Percentiles rank a stretch among this genome's conserved stretches.
Conservation (phyloP, 2,888 invertebrate genomes). For the Nycteola revayana region DNA sequence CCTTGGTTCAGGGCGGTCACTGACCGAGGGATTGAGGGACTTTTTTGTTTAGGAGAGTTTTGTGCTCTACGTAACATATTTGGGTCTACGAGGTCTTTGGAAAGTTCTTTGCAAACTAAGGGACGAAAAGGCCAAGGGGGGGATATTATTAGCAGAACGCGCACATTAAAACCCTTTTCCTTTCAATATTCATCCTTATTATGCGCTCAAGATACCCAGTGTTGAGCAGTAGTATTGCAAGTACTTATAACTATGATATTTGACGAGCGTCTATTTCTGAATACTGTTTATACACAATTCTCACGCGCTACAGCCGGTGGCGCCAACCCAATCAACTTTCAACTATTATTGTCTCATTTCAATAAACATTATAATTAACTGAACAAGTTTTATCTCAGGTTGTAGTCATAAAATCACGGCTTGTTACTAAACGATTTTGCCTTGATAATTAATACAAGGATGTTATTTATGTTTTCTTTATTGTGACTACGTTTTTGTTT, state of each 20-base stretch:
- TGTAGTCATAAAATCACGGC: constrained; percentile 37
- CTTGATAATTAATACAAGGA: constrained; percentile 39
- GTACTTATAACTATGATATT: constrained; percentile 6
- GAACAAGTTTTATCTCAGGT: constrained; percentile 28
- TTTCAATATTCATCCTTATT: constrained; percentile 9
- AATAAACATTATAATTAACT: constrained; percentile 50
- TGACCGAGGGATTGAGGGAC: too few relatives aligned
- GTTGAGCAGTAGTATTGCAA: constrained; percentile 14
- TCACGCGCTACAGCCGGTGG: constrained; percentile 19
- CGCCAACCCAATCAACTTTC: constrained; percentile 50
- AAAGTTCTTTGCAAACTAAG: too few relatives aligned
- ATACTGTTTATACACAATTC: constrained; percentile 15
- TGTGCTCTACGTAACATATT: too few relatives aligned
- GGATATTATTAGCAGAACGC: too few relatives aligned
- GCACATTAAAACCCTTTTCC: too few relatives aligned
- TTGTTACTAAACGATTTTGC: constrained; percentile 39
- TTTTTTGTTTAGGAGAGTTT: too few relatives aligned
- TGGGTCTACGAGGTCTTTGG: too few relatives aligned
- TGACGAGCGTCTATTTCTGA: constrained; percentile 33
- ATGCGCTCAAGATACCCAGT: constrained; percentile 20
- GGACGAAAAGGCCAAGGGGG: too few relatives aligned
- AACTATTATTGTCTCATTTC: constrained; percentile 53
- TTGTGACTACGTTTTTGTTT: constrained; percentile 28
- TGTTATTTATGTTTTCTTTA: constrained; percentile 42
- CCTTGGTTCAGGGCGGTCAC: too few relatives aligned